These are phyloP conservation scores for Tenualosa thibaudeaui DNA, from an alignment of 2,797 vertebrate species.

Conservation along the genomic window DNA sequence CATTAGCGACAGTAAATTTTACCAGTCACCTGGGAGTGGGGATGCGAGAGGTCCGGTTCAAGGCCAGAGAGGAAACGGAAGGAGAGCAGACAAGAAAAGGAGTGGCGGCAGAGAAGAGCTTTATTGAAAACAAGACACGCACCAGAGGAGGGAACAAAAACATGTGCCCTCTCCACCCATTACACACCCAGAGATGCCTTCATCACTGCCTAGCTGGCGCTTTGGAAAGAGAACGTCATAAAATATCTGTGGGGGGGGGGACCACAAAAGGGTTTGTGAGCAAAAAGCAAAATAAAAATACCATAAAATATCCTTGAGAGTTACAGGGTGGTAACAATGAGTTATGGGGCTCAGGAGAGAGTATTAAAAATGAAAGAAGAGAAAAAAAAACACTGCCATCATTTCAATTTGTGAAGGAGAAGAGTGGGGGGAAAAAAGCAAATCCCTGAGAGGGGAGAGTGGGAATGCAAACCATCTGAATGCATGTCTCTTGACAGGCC, in stretches of 20 bases:
- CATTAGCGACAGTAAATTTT: background rate
- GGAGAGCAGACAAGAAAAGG: background rate
- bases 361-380: background rate
- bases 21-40: background rate
- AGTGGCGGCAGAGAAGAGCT: background rate
- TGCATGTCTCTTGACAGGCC: slow-evolving; percentile 46
- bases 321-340: slow-evolving; percentile 13
- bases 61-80: background rate
- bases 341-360: background rate
- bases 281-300: background rate
- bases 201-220: background rate
- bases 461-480: slow-evolving; percentile 7
- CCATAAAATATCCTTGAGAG: background rate
- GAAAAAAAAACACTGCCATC: background rate
- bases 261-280: background rate
- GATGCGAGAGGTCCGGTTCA: background rate
- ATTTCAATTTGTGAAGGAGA: background rate
- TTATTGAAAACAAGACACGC: background rate
- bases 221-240: background rate
- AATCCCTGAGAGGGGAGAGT: background rate
- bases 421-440: background rate
- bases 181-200: background rate
- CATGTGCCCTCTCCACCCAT: background rate
- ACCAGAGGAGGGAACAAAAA: slow-evolving; percentile 13
- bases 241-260: background rate